phyloP scores from a whole-genome alignment of 2,797 vertebrate genomes.

The Cyprinella venusta region DNA sequence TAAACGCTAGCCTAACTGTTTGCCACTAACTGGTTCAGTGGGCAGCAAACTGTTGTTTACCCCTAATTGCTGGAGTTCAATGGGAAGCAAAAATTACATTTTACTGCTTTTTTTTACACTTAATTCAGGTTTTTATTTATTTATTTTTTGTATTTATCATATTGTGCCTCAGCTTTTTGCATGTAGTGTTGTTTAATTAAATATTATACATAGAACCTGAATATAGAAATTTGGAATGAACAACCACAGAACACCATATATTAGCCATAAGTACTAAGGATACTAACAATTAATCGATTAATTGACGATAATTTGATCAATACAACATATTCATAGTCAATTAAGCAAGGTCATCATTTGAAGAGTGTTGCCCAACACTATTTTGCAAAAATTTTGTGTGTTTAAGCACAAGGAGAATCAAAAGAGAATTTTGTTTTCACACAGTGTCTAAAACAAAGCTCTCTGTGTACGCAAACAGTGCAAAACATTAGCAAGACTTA shows the following conservation, averaged over 20 bases:
- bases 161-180: background rate
- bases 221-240: background rate
- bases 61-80: background rate
- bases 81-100: background rate
- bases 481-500: too few species aligned
- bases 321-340: background rate
- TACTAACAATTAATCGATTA: background rate
- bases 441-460: too few species aligned
- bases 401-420: background rate
- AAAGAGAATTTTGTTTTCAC: background rate
- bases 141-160: background rate
- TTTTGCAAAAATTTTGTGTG: background rate
- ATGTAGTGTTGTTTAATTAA: background rate
- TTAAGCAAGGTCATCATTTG: background rate
- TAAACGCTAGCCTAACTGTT: background rate
- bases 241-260: background rate
- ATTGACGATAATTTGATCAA: background rate
- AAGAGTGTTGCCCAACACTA: too few species aligned
- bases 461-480: background rate
- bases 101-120: background rate
- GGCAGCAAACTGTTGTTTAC: background rate
- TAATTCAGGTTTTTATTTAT: background rate
- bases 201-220: background rate
- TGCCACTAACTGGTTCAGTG: conserved; percentile 1
- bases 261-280: background rate